These are phyloP conservation scores for Rotaria macrura DNA, from an alignment of 2,888 invertebrate genomes.

Conservation along the genomic window DNA sequence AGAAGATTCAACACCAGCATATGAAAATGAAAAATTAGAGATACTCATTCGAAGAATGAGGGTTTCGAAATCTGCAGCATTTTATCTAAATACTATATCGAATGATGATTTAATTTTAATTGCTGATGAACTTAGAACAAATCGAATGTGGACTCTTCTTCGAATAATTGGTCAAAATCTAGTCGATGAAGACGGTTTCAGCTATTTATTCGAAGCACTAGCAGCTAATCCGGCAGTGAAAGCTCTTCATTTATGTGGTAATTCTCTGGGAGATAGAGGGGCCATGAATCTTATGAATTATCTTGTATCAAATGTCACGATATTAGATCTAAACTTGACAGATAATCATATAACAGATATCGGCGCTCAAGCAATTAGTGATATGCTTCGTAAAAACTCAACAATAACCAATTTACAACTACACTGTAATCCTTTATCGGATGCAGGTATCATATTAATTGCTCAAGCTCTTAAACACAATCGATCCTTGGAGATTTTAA, in stretches of 20 bases:
- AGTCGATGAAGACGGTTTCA: background rate
- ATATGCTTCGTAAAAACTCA: background rate
- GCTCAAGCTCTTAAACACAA: background rate
- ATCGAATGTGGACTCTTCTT: background rate
- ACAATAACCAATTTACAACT: background rate
- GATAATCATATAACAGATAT: background rate
- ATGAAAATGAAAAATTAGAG: background rate
- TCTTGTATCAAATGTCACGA: background rate
- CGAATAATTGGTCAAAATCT: background rate
- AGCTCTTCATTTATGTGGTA: background rate
- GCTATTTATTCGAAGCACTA: background rate
- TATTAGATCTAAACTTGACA: background rate
- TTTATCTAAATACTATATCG: background rate
- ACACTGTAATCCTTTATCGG: background rate
- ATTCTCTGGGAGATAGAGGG: background rate
- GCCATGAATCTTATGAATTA: background rate
- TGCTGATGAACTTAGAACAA: background rate
- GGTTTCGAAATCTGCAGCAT: background rate
- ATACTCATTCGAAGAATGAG: background rate
- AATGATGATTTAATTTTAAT: background rate
- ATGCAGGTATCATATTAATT: background rate
- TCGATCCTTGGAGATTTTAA: background rate
- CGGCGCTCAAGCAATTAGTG: background rate
- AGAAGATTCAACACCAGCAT: background rate
- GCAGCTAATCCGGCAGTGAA: background rate